Base-by-base conservation (phyloP, 2,888 invertebrate species). In the Incurvaria masculella region DNA sequence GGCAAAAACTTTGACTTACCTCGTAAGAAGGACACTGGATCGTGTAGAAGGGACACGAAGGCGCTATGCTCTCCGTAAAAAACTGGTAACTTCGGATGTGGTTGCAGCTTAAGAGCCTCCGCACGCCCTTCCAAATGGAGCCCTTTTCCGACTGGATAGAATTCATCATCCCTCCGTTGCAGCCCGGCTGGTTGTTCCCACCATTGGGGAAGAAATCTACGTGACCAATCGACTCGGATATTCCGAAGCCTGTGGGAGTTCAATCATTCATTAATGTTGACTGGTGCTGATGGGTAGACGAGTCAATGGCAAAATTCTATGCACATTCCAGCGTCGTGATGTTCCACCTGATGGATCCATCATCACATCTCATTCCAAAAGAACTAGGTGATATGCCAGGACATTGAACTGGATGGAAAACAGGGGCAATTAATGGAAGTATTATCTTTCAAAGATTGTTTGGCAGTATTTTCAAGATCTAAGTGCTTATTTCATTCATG, bases 201-300 rank as follows among this genome's bases (percentile, higher is more conserved):
- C 93, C 94, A 62, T 96, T 96, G 0, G 94, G 94, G 64, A 87
- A 96, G 69, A 94, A 95, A 66, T 96, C 96, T 3, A 94, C 87
- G 65, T 95, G 94, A 0, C 93, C 95, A 42, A 91, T 84, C 0
- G 88, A 81, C 59, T 91, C 89, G 6, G 84, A 82, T 64, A 93
- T 88, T 10, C 96, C 95, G 48, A 94, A 80, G 46, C 84, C 85
- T 81, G 62, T 41, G 17, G 27, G 41, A 42, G 17, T 17, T 8
- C n/a, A n/a, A n/a, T n/a, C n/a, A n/a, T n/a, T n/a, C n/a, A n/a
- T n/a, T n/a, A n/a, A n/a, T n/a, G n/a, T n/a, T n/a, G n/a, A n/a
- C n/a, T n/a, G n/a, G n/a, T n/a, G n/a, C n/a, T n/a, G n/a, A n/a
- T n/a, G n/a, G n/a, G n/a, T n/a, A n/a, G n/a, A n/a, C n/a, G n/a